These are phyloP conservation scores for Plebejus melissa DNA, from an alignment of 2,888 invertebrate genomes.

Conservation along the genomic window DNA sequence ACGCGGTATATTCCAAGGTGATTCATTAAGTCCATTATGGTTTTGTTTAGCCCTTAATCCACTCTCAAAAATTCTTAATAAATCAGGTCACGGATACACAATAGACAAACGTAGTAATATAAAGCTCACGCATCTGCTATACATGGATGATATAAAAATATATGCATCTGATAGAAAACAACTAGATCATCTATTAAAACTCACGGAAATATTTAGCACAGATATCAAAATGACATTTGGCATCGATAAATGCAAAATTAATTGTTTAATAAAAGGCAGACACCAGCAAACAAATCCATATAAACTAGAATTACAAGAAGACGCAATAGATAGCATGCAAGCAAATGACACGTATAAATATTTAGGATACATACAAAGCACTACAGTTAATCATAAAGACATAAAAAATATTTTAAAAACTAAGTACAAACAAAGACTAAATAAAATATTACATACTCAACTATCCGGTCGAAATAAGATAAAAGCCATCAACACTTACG, in stretches of 20 bases:
- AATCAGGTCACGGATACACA: background rate
- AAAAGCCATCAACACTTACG: no score
- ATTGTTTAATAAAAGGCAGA: constrained; percentile 14
- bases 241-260: constrained; percentile 32
- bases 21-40: background rate
- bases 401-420: constrained; percentile 17
- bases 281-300: background rate
- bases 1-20: background rate
- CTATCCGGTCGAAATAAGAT: no score
- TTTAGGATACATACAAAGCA: constrained; percentile 21
- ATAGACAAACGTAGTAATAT: background rate
- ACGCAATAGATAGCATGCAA: constrained; percentile 3
- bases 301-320: background rate
- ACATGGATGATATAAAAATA: constrained; percentile 17
- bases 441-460: no score
- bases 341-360: constrained; percentile 22
- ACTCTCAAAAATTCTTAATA: no score
- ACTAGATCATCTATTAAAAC: constrained; percentile 11
- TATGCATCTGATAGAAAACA: background rate
- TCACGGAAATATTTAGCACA: constrained; percentile 5
- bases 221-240: constrained; percentile 33
- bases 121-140: background rate
- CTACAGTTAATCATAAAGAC: constrained; percentile 16
- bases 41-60: background rate
- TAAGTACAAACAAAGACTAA: background rate